A percentile compares a stretch with the other conserved stretches of the same genome.
Evolutionary conservation across 2,797 vertebrate genomes (phyloP).

Genomic region (Danionella dracula): DNA sequence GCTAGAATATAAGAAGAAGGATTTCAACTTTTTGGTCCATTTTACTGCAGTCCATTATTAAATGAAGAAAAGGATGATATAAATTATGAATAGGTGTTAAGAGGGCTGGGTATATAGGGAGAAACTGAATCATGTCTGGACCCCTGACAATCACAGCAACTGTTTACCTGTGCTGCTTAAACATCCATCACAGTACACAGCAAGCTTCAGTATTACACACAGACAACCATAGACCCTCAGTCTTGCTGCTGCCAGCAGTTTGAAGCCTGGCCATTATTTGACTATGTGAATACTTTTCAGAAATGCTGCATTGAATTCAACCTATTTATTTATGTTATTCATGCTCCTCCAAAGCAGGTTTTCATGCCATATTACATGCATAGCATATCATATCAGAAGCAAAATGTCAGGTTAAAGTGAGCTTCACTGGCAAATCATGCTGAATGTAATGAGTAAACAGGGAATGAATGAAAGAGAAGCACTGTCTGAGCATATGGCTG

Average conservation of each 20-base stretch:
- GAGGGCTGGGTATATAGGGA: background rate
- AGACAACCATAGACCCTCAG: background rate
- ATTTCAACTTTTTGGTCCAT: too few relatives aligned
- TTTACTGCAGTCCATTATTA: background rate
- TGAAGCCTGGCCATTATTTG: background rate
- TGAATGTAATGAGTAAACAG: background rate
- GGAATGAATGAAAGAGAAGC: background rate
- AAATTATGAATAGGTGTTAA: constrained; percentile 8
- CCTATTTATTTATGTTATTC: background rate
- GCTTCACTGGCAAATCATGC: background rate
- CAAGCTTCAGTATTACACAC: constrained; percentile 6
- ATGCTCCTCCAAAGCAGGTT: background rate
- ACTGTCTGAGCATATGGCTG: background rate
- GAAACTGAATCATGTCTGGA: constrained; percentile 12
- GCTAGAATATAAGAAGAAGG: too few relatives aligned
- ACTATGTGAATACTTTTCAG: background rate
- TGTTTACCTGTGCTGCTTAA: constrained; percentile 34
- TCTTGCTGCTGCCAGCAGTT: background rate
- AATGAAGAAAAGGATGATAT: background rate
- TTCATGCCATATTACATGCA: background rate
- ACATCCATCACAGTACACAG: constrained; percentile 15
- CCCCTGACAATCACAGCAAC: background rate
- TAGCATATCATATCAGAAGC: background rate
- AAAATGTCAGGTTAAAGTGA: background rate
- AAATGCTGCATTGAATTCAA: background rate